Conservation (phyloP, 2,113 vertebrate species). For the Tachuris rubrigastra region DNA sequence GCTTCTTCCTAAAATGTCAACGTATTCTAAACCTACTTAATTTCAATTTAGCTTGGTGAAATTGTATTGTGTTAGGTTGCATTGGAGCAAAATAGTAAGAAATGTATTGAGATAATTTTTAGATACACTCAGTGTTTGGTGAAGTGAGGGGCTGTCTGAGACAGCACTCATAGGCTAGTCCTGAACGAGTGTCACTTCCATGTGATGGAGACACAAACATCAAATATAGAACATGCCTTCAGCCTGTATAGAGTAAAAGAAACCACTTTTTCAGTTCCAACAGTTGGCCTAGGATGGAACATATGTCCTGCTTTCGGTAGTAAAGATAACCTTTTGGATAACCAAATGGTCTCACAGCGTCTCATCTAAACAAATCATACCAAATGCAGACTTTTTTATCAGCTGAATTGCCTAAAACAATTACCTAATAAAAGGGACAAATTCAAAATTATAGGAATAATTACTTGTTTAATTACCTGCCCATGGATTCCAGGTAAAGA, state of each 20-base stretch:
- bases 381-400: neutral
- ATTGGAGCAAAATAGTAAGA: neutral
- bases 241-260: neutral
- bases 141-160: neutral
- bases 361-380: neutral
- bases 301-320: neutral
- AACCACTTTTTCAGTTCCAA: neutral
- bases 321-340: neutral
- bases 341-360: neutral
- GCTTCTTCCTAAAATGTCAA: neutral
- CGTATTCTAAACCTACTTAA: neutral
- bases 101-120: neutral
- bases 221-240: neutral
- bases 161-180: accelerated
- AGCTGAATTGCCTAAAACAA: neutral
- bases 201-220: neutral
- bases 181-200: neutral
- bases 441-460: neutral
- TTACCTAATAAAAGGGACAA: neutral
- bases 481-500: neutral
- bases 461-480: neutral
- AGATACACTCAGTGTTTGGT: neutral
- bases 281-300: neutral
- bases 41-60: neutral
- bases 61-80: neutral